Percentiles rank a stretch among this genome's conserved stretches.
phyloP scores from a whole-genome alignment of 2,113 vertebrate species.

The Brachyhypopomus occidentalis region DNA sequence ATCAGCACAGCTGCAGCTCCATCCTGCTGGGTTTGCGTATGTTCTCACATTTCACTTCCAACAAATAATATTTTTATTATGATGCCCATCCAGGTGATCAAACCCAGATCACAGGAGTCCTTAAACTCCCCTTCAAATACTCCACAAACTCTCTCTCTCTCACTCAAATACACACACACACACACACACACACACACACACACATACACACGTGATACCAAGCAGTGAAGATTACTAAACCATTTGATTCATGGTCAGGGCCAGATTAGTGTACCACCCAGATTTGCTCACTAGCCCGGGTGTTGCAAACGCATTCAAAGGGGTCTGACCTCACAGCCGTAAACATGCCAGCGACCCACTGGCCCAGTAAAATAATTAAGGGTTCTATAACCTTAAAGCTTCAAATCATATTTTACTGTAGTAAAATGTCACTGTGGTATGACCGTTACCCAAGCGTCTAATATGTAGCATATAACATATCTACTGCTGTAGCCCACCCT shows the following conservation, averaged over 20 bases:
- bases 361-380: slow-evolving; percentile 10
- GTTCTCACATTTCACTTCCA: slow-evolving; percentile 34
- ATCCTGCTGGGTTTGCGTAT: slow-evolving; percentile 30
- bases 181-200: slow-evolving; percentile 7
- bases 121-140: slow-evolving; percentile 5
- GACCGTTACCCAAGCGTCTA: not conserved
- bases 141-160: slow-evolving; percentile 16
- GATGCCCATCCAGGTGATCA: slow-evolving; percentile 40
- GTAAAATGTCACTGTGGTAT: not conserved
- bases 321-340: slow-evolving; percentile 2
- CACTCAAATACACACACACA: not conserved
- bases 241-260: slow-evolving; percentile 41
- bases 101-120: not conserved
- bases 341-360: slow-evolving; percentile 27
- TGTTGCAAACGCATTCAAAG: slow-evolving; percentile 39
- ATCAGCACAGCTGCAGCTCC: not conserved
- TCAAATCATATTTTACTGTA: not conserved
- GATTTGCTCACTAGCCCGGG: slow-evolving; percentile 9
- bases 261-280: slow-evolving; percentile 23
- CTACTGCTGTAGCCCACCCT: not conserved
- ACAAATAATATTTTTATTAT: slow-evolving; percentile 39
- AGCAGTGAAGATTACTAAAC: slow-evolving; percentile 33
- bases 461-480: not conserved
- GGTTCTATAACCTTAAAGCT: slow-evolving; percentile 4
- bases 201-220: slow-evolving; percentile 20